Evolutionary conservation across 2,113 vertebrate species (phyloP).

Genomic region (Panthera tigris): DNA sequence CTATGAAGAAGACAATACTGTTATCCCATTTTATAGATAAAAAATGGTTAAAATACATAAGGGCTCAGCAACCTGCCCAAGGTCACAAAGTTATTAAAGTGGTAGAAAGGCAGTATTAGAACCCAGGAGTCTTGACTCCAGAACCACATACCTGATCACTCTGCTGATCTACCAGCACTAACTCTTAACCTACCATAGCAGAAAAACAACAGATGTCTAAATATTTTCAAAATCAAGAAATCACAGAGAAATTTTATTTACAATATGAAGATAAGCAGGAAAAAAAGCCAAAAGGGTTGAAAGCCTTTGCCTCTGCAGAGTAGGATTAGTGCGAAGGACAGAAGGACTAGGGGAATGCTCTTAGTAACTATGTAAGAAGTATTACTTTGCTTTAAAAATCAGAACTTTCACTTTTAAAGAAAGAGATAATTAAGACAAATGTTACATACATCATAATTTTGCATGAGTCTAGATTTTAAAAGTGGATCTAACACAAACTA

Average conservation of each 20-base stretch:
- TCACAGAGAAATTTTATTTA: neutral
- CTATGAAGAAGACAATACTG: neutral
- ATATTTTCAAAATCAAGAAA: neutral
- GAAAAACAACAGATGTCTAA: neutral
- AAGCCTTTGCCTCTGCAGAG: neutral
- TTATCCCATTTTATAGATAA: neutral
- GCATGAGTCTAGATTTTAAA: neutral
- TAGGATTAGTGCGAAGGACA: neutral
- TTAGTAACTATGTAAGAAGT: neutral
- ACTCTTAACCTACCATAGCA: neutral
- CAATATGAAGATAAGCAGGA: neutral
- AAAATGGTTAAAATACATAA: neutral
- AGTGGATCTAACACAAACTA: neutral
- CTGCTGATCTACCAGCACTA: neutral
- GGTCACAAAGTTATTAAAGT: neutral
- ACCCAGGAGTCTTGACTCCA: neutral
- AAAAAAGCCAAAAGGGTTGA: neutral
- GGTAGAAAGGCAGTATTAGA: neutral
- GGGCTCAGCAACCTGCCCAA: neutral
- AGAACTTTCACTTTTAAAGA: neutral
- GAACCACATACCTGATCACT: neutral
- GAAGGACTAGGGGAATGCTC: neutral
- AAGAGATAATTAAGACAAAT: neutral
- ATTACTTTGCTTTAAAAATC: neutral
- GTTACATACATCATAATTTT: neutral